Evolutionary conservation across 2,888 invertebrate genomes (phyloP), one percentile per base, ranked within the genome.

Genomic region (Melieria omissa): DNA sequence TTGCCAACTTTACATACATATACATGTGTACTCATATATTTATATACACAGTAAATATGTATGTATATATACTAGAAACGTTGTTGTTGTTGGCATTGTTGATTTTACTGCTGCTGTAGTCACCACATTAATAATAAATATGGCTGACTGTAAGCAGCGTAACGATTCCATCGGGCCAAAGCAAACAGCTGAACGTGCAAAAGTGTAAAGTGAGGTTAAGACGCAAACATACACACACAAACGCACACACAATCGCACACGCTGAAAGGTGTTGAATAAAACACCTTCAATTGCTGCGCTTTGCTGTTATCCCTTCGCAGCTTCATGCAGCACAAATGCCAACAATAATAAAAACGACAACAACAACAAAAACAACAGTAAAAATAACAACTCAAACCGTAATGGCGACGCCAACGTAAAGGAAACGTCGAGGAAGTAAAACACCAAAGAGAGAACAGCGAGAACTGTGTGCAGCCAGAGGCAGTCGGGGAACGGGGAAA

Each of bases 81-180:
- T 49, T 29, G 45, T 54, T 44, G 29, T 66, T 29, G n/a, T 49
- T 41, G 7, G 29, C 49, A 67, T 46, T 67, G 49, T 72, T 73
- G 58, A 10, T 70, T 52, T 55, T 69, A 70, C 72, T 74, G 65
- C 65, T 74, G 76, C 77, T 74, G 74, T 67, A 74, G 67, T 61
- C 74, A 73, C 72, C 74, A 73, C 72, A 77, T 74, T 76, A 77
- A 67, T 67, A 72, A 72, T 72, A 72, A 72, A 72, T 72, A 58
- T 52, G 65, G 70, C 55, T 61, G 47, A 16, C n/a, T 52, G 52
- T 8, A 49, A 65, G 16, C 9, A 14, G 52, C 52, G 14, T 14
- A 52, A 52, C 9, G 14, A 52, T 8, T 10, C 8, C 49, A 49
- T 10, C 49, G 12, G 12, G 29, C 29, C 29, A 29, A 1, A 3